Conservation (phyloP, 2,888 invertebrate genomes). For the Ophion ventricosus region DNA sequence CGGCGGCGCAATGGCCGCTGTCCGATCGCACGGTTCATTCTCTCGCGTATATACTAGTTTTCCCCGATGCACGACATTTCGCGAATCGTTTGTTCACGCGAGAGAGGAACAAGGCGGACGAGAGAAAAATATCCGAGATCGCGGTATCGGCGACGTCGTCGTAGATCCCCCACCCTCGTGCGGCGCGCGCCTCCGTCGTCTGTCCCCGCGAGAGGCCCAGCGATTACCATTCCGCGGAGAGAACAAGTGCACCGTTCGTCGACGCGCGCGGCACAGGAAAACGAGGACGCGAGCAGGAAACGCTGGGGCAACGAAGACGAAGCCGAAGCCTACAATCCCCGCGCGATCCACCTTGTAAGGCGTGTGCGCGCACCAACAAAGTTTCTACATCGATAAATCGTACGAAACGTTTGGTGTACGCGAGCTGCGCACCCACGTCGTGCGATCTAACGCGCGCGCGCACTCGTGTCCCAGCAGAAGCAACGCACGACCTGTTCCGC, state of each 20-base stretch:
- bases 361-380: not conserved
- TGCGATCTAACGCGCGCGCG: constrained; percentile 15
- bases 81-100: not conserved
- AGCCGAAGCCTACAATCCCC: constrained; percentile 16
- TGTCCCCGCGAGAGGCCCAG: too few species aligned
- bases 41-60: not conserved
- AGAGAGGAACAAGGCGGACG: not conserved
- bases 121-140: not conserved
- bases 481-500: constrained; percentile 6
- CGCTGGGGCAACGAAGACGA: constrained; percentile 23
- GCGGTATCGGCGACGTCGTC: not conserved
- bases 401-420: not conserved
- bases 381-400: not conserved
- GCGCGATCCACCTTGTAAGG: not conserved
- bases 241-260: not conserved
- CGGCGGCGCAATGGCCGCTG: constrained; percentile 77
- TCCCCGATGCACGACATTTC: not conserved
- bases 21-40: constrained; percentile 69
- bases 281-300: not conserved
- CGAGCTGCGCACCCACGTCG: constrained; percentile 9
- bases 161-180: not conserved
- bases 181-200: too few species aligned
- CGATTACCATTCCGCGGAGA: not conserved
- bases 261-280: not conserved
- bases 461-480: constrained; percentile 18